Evolutionary conservation across 2,797 vertebrate species (phyloP).

Genomic region (Balearica regulorum): DNA sequence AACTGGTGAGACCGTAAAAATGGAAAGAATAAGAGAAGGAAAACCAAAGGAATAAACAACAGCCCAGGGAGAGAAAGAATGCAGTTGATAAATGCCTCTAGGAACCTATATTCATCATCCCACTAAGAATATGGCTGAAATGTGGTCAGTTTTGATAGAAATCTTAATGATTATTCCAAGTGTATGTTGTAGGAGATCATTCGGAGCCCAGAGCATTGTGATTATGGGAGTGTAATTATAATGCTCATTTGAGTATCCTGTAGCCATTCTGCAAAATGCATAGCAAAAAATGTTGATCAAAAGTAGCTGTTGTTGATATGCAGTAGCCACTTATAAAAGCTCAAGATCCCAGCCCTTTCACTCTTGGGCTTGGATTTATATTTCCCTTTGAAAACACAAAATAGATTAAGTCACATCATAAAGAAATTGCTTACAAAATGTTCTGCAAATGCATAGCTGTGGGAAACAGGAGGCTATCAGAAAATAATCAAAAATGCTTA

Average conservation of each 20-base stretch:
- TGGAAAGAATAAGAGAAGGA: background rate
- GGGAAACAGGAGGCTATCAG: background rate
- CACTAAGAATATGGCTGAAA: background rate
- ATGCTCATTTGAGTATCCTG: background rate
- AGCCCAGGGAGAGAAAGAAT: background rate
- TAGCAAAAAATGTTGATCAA: background rate
- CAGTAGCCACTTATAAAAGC: slow-evolving; percentile 7
- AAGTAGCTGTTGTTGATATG: background rate
- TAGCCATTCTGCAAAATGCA: background rate
- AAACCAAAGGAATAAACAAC: background rate
- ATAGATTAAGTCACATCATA: slow-evolving; percentile 3
- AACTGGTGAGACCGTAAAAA: background rate
- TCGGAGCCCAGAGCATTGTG: background rate
- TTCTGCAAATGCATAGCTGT: background rate
- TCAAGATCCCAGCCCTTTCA: background rate
- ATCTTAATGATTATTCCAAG: background rate
- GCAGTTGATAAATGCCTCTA: background rate
- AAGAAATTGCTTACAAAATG: slow-evolving; percentile 2
- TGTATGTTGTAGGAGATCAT: background rate
- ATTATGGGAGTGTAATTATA: background rate
- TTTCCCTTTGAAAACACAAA: slow-evolving; percentile 19
- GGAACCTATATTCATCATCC: background rate
- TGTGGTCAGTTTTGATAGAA: background rate
- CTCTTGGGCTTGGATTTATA: background rate
- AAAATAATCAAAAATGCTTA: background rate